A percentile compares a stretch with the other conserved stretches of the same genome.
These are phyloP conservation scores for Microctenopoma lineatum DNA, from an alignment of 2,797 vertebrate genomes.

Conservation along the genomic window DNA sequence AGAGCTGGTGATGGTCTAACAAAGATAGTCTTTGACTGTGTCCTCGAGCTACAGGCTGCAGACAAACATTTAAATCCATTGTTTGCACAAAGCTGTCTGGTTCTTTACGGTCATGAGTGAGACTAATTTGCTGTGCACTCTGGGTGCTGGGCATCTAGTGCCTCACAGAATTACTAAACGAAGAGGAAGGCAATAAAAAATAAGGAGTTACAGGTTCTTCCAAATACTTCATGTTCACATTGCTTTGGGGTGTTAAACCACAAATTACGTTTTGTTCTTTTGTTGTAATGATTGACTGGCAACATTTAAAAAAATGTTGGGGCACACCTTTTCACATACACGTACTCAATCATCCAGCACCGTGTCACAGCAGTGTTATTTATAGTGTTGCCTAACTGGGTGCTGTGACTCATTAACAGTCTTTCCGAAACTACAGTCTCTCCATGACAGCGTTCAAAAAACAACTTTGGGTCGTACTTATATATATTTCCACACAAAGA, in stretches of 20 bases:
- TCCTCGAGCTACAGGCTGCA: slow-evolving; percentile 9
- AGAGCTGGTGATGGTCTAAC: slow-evolving; percentile 7
- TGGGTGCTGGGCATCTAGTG: neutral
- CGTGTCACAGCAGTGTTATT: slow-evolving; percentile 26
- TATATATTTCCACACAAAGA: slow-evolving; percentile 21
- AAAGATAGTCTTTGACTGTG: neutral
- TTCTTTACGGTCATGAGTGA: slow-evolving; percentile 5
- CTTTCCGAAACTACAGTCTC: slow-evolving; percentile 3
- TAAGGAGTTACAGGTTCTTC: neutral
- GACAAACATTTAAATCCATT: slow-evolving; percentile 6
- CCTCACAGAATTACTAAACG: neutral
- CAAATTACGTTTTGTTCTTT: neutral
- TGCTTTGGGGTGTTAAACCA: neutral
- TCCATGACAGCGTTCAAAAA: slow-evolving; percentile 41
- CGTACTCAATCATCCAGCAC: neutral
- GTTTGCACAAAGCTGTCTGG: slow-evolving; percentile 5
- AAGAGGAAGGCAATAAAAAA: neutral
- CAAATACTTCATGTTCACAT: neutral
- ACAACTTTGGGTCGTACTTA: slow-evolving; percentile 16
- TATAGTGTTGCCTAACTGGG: neutral
- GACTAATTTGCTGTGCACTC: slow-evolving; percentile 13
- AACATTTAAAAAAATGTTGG: neutral
- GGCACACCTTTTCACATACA: neutral
- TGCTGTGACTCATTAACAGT: slow-evolving; percentile 13
- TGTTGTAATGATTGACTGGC: slow-evolving; percentile 4